A percentile compares a stretch with the other conserved stretches of the same genome.
Conservation (phyloP, 2,888 invertebrate genomes). For the Macaria liturata region DNA sequence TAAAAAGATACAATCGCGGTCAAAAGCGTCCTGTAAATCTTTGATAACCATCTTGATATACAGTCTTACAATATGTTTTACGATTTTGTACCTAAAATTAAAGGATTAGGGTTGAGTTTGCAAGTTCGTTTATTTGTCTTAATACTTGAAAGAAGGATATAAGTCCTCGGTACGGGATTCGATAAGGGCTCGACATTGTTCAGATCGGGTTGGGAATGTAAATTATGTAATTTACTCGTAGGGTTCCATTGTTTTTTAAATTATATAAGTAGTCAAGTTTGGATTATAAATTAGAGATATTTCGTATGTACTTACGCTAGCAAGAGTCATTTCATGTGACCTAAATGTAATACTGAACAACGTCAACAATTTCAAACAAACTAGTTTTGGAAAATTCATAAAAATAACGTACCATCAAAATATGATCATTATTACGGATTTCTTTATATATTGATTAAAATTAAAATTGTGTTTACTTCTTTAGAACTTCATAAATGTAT, state of each 20-base stretch:
- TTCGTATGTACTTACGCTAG: too few relatives aligned
- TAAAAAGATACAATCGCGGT: conserved; percentile 72
- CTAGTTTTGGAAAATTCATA: too few relatives aligned
- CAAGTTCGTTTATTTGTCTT: conserved; percentile 11
- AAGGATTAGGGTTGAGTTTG: conserved; percentile 14
- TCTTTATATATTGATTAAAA: too few relatives aligned
- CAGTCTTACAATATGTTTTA: conserved; percentile 34
- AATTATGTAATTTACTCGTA: conserved; percentile 1
- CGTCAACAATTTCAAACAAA: too few relatives aligned
- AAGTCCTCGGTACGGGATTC: conserved; percentile 33
- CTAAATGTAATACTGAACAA: too few relatives aligned
- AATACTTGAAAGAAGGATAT: conserved; percentile 31
- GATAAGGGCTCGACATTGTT: conserved; percentile 47
- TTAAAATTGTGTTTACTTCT: too few relatives aligned
- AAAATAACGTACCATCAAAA: too few relatives aligned
- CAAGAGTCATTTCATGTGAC: too few relatives aligned
- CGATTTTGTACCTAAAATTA: conserved; percentile 24
- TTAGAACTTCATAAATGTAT: too few relatives aligned
- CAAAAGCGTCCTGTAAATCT: conserved; percentile 67
- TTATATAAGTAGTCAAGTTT: too few relatives aligned
- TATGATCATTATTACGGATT: too few relatives aligned
- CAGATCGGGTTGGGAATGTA: conserved; percentile 39
- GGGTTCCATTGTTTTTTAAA: neutral
- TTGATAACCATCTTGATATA: conserved; percentile 75
- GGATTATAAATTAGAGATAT: too few relatives aligned